These are phyloP conservation scores for Neodiprion virginianus DNA, from an alignment of 1,140 invertebrate species.

Conservation along the genomic window DNA sequence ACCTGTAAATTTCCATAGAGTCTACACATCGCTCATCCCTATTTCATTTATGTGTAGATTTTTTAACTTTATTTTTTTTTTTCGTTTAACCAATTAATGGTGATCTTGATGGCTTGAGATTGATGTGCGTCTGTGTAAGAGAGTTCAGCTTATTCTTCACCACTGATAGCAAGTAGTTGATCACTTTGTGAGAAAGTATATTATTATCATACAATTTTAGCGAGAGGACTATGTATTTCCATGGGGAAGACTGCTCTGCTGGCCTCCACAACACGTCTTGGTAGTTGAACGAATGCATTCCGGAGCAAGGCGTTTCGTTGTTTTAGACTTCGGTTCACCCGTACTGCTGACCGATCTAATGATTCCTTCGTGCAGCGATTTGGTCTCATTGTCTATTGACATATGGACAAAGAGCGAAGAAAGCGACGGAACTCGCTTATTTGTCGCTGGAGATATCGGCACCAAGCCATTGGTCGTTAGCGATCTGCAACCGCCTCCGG, in stretches of 20 bases:
- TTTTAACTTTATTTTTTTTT: too few relatives aligned
- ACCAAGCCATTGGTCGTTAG: conserved; percentile 82
- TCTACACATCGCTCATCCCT: too few relatives aligned
- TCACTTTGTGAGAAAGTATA: neutral
- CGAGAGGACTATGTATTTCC: conserved; percentile 62
- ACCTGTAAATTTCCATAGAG: too few relatives aligned
- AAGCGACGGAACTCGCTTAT: conserved; percentile 81
- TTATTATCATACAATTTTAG: conserved; percentile 37
- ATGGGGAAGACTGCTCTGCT: conserved; percentile 77
- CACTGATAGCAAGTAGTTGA: too few relatives aligned
- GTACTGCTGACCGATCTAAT: conserved; percentile 87
- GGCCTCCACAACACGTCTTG: conserved; percentile 82
- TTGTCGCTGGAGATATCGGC: conserved; percentile 85
- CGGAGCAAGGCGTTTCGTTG: conserved; percentile 85
- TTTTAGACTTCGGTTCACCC: conserved; percentile 87
- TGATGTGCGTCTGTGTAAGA: too few relatives aligned
- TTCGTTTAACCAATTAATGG: too few relatives aligned
- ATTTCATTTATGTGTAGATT: too few relatives aligned
- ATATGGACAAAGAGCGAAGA: conserved; percentile 89
- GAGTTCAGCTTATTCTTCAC: too few relatives aligned
- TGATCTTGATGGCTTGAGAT: too few relatives aligned
- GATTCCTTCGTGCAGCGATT: conserved; percentile 84
- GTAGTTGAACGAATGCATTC: conserved; percentile 95
- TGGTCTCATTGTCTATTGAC: conserved; percentile 88
- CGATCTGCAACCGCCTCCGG: conserved; percentile 87